Base-by-base conservation (phyloP, 2,113 vertebrate genomes). In the Orthonyx spaldingii region DNA sequence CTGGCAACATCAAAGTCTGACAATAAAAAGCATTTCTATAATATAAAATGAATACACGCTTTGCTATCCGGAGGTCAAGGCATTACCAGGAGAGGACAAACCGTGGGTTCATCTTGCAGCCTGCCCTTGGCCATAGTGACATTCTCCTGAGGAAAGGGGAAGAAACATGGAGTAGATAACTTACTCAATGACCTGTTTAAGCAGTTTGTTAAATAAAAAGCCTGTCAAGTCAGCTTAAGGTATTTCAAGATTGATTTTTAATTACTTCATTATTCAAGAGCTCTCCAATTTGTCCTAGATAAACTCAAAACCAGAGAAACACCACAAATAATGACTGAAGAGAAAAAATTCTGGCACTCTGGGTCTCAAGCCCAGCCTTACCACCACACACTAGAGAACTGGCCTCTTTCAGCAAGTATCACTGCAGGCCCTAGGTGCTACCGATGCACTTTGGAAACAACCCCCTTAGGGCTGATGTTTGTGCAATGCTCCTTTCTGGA, bases 21-120 rank as follows among this genome's bases (percentile, higher is more conserved):
- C 83, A 84, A 94, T 70, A 90, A 95, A 93, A 89, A 68, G 47
- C 78, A 85, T 52, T 74, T 76, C 77, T 87, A 10, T 81, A 89
- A 64, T 60, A 70, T 57, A 46, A 85, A 66, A 80, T 93, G 50
- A 92, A 85, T 95, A n/a, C 57, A 8, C 1, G 6, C 79, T 92
- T 90, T 93, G 71, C 90, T 94, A 93, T 77, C 56, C 46, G 37
- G 76, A 82, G 60, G 66, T 35, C 16, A 33, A 85, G 90, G 63
- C 42, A 5, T 66, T 72, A 24, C 55, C 55, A 56, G n/a, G 70
- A 6, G 11, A 41, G 63, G 66, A 65, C 66, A 83, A 68, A 69
- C 14, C 0, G 0, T 7, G 52, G 37, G 44, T 55, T 87, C 74
- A 11, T 32, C 13, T 12, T 24, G 11, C 33, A 13, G 44, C 21